Evolutionary conservation across 37 sponge, comb jelly and placozoan genomes (phyloP).

Genomic region (Sycon ciliatum): DNA sequence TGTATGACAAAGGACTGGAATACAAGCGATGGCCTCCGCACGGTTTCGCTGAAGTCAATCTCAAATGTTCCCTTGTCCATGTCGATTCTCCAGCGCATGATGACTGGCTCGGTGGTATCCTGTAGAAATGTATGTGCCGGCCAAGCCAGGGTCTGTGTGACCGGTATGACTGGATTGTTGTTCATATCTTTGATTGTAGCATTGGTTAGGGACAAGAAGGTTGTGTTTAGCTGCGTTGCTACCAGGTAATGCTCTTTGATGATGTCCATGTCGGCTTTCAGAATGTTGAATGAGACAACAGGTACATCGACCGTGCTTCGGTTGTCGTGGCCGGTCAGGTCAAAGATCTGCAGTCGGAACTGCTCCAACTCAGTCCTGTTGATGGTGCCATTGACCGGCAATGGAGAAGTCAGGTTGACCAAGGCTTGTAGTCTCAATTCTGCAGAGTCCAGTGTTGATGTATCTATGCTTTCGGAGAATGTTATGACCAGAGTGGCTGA

Average conservation of each 20-base stretch:
- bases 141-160: slow-evolving; percentile 38
- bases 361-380: no score
- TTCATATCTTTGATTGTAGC: slow-evolving; percentile 58
- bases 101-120: slow-evolving; percentile 56
- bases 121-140: slow-evolving; percentile 46
- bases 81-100: slow-evolving; percentile 67
- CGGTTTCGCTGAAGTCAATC: slow-evolving; percentile 71
- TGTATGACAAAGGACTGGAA: slow-evolving; percentile 18
- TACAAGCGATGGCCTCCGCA: slow-evolving; percentile 22
- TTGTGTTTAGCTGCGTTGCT: slow-evolving; percentile 46
- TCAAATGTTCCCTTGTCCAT: slow-evolving; percentile 41
- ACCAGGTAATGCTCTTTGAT: slow-evolving; percentile 54
- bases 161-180: slow-evolving; percentile 35
- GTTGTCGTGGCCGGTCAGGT: no score
- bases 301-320: no score
- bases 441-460: slow-evolving; percentile 24
- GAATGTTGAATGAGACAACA: slow-evolving; percentile 37
- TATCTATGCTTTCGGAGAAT: slow-evolving; percentile 62
- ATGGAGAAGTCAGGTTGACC: no score
- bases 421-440: no score
- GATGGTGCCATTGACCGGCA: no score
- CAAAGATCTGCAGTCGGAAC: no score
- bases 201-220: slow-evolving; percentile 45
- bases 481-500: slow-evolving; percentile 61
- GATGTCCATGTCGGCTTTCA: slow-evolving; percentile 47